Evolutionary conservation across 2,113 vertebrate genomes (phyloP).

Genomic region (Salvator merianae): DNA sequence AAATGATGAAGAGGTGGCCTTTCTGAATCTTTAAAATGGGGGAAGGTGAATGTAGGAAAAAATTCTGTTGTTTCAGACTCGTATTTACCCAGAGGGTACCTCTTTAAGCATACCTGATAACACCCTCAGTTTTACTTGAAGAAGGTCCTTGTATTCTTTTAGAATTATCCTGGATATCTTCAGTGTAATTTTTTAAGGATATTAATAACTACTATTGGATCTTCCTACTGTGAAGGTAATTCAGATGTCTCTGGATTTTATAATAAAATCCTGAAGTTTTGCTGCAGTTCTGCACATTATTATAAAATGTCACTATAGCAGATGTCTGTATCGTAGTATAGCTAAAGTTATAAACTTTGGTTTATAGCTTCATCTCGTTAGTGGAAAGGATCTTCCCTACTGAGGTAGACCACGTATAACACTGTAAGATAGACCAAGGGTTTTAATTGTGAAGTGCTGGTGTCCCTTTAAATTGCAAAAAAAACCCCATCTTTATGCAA

Average conservation of each 20-base stretch:
- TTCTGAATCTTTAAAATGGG: too few species aligned
- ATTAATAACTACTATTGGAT: background rate
- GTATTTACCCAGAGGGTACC: too few species aligned
- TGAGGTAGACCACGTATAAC: background rate
- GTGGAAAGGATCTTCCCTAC: background rate
- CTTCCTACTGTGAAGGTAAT: background rate
- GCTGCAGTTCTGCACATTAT: background rate
- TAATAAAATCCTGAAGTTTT: background rate
- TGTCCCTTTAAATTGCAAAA: too few species aligned
- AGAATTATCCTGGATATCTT: background rate
- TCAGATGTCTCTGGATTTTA: background rate
- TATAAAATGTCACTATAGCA: background rate
- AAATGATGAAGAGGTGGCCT: too few species aligned
- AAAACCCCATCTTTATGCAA: background rate
- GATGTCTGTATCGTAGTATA: too few species aligned
- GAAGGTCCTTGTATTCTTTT: background rate
- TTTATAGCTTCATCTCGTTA: background rate
- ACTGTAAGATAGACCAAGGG: background rate
- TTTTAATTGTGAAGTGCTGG: background rate
- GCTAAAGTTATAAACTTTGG: background rate
- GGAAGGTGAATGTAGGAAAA: too few species aligned
- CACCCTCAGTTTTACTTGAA: too few species aligned
- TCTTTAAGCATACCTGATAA: too few species aligned
- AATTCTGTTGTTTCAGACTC: too few species aligned
- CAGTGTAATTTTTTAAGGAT: background rate